Evolutionary conservation across 2,797 vertebrate species (phyloP), one percentile per base, ranked within the genome.

Genomic region (Sebastes hubbsi): DNA sequence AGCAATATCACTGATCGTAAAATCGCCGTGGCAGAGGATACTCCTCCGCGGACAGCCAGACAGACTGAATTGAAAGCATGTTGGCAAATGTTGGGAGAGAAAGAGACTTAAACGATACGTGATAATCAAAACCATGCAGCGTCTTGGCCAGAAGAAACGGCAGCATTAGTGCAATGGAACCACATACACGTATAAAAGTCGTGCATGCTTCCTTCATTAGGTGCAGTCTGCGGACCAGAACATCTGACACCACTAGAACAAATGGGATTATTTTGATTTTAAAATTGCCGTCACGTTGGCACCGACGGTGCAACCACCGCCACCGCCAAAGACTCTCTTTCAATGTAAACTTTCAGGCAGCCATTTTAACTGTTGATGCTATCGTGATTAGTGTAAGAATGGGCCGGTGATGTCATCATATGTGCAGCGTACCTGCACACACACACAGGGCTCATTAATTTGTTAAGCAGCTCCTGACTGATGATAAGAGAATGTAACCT

Each of bases 51-150:
- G 72, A 81, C 81, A 72, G 77, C 81, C 86, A 78, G 64, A 82
- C 80, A 71, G 84, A 80, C 81, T 60, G 83, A 81, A 89, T 55
- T 85, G 77, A 88, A 91, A 91, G 91, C 83, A 69, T 70, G 83
- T 64, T 90, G 92, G 81, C 79, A 78, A 85, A 83, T 5, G 82
- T 58, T 68, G 61, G 74, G 86, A 86, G 73, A 46, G 77, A 85
- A 76, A 86, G 60, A 64, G 83, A 63, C 74, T 90, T 85, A 87
- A 91, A 90, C 61, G 86, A 91, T 88, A 84, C 46, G 88, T 86
- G 90, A 84, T 93, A 90, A 94, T 95, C 81, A 75, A 90, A 95
- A 91, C 84, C 91, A 93, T 84, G 87, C 87, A 22, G 73, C 63
- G 83, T 59, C 75, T 85, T 85, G 87, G 91, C 82, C 83, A 30